These are phyloP conservation scores for Phortica variegata DNA, from an alignment of 1,140 invertebrate genomes.

Conservation along the genomic window DNA sequence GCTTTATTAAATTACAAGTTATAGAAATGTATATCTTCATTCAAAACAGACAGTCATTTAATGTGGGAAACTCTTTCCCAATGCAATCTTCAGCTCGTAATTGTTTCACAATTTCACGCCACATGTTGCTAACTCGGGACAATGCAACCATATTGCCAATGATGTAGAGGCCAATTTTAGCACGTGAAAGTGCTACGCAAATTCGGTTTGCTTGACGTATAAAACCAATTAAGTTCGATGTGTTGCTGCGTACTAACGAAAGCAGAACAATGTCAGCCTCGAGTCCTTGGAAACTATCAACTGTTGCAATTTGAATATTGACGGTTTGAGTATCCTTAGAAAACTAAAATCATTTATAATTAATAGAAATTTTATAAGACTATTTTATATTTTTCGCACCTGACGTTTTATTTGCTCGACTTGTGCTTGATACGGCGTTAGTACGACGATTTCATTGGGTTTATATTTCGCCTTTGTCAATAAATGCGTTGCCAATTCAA, in stretches of 20 bases:
- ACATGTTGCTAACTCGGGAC: slow-evolving; percentile 58
- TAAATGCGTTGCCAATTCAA: slow-evolving; percentile 63
- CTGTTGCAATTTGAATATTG: slow-evolving; percentile 65
- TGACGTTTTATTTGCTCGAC: slow-evolving; percentile 23
- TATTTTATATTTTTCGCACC: background rate
- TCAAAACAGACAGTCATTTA: no score
- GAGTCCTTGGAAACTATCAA: slow-evolving; percentile 86
- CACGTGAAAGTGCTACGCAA: slow-evolving; percentile 81
- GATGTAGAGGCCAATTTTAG: slow-evolving; percentile 68
- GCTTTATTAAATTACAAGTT: no score
- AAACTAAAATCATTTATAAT: slow-evolving; percentile 1
- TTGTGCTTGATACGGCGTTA: slow-evolving; percentile 70
- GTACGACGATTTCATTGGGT: slow-evolving; percentile 65
- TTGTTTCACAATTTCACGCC: slow-evolving; percentile 58
- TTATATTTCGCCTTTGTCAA: slow-evolving; percentile 62
- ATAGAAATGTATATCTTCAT: no score
- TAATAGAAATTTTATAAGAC: background rate
- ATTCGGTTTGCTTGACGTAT: slow-evolving; percentile 73
- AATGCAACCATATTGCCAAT: slow-evolving; percentile 70
- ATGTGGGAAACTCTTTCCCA: slow-evolving; percentile 28
- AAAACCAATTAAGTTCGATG: slow-evolving; percentile 73
- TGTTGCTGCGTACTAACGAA: slow-evolving; percentile 78
- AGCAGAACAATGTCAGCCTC: slow-evolving; percentile 82
- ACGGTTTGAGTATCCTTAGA: slow-evolving; percentile 49
- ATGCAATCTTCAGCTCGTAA: slow-evolving; percentile 20